Evolutionary conservation across 2,113 vertebrate species (phyloP).

Genomic region (Halcyon senegalensis): DNA sequence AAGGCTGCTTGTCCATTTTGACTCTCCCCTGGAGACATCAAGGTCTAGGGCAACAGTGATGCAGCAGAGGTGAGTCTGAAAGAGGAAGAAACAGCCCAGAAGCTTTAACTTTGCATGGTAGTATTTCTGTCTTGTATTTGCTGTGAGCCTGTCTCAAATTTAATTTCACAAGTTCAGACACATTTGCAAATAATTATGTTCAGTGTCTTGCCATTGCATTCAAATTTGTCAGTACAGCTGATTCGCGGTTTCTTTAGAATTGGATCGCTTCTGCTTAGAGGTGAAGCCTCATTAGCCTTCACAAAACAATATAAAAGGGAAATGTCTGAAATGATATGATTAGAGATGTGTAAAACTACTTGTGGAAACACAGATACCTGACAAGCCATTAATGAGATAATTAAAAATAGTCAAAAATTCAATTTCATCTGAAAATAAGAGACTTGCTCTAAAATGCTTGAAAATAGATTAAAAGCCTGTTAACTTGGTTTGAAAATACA

Average conservation of each 20-base stretch:
- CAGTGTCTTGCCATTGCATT: not conserved
- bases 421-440: not conserved
- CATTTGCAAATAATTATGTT: not conserved
- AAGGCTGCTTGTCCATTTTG: not conserved
- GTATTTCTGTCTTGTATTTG: not conserved
- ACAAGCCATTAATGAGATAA: not conserved
- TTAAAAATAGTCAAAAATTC: constrained; percentile 6
- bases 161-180: not conserved
- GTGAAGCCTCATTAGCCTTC: constrained; percentile 31
- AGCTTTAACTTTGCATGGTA: not conserved
- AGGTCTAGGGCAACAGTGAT: not conserved
- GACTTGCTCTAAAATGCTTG: not conserved
- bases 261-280: not conserved
- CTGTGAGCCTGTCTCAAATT: not conserved
- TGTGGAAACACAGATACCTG: not conserved
- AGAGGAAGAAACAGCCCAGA: not conserved
- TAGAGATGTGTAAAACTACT: not conserved
- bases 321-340: not conserved
- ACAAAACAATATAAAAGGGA: not conserved
- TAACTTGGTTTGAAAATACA: not conserved
- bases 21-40: not conserved
- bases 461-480: not conserved
- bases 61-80: not conserved
- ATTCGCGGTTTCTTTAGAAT: not conserved
- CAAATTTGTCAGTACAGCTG: not conserved